Evolutionary conservation across 2,888 invertebrate species (phyloP), one percentile per base, ranked within the genome.

Genomic region (Athripsodes cinereus): DNA sequence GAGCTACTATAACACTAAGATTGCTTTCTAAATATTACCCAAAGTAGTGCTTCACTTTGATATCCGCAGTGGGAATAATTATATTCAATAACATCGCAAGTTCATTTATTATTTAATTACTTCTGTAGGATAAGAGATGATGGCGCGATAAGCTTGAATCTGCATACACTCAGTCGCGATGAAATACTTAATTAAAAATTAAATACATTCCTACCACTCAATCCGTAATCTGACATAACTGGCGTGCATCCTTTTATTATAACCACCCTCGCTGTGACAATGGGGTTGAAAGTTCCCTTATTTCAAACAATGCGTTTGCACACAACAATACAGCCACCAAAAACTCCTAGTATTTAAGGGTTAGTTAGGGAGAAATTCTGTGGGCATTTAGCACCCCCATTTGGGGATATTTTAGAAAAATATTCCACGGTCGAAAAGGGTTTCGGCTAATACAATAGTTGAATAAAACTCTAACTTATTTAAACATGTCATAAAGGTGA

Each of bases 341-440:
- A 56, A 59, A 59, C 57, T 52, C 54, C 63, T 61, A 59, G 55
- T 59, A 59, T 61, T 63, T 63, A 61, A 63, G 61, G 63, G 63
- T 63, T 63, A 63, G 59, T 59, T 61, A 61, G 59, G 57, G 59
- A 59, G 59, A 59, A 57, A 51, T 52, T 62, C 59, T 59, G 59
- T 62, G 62, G 62, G 62, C 55, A 59, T 62, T 62, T 62, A 59
- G 59, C 63, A 60, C 61, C 63, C 63, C 63, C 52, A 57, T 58
- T 58, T 49, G 54, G 49, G 57, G 53, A 40, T 40, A 59, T 59
- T 55, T 54, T 59, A 47, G 51, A 55, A 60, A 58, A 55, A 55
- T 51, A 55, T 44, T 51, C 54, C 18, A 13, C 51, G 52, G 50
- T 48, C 52, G 22, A 44, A 44, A 56, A 56, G 59, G 59, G 56